Evolutionary conservation across 1,140 invertebrate genomes (phyloP), one percentile per base, ranked within the genome.

Genomic region (Euwallacea similis): DNA sequence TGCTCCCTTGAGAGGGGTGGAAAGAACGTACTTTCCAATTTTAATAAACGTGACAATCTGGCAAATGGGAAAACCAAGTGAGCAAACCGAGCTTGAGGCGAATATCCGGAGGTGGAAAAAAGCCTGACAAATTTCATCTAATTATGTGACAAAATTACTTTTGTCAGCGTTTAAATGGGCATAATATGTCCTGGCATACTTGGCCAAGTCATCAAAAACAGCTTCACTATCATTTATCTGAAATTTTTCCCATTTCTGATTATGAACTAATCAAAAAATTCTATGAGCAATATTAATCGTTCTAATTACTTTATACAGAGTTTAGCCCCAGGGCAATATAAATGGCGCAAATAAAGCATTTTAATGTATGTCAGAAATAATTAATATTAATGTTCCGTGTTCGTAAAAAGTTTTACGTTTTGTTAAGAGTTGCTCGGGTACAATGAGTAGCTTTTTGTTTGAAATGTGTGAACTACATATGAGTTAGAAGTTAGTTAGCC

Each of bases 81-180:
- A 62, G 60, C 60, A 62, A 47, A 60, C 58, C 21, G 21, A 60
- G 58, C 58, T 60, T 60, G 10, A 60, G 11, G 60, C 42, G 13
- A 62, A 46, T 42, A 44, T 62, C 43, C 15, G 7, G 15, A 44
- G 43, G 42, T 62, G 43, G 60, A 62, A 62, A 62, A 62, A 62
- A 13, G 7, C 60, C 13, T 62, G 60, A 62, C 46, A 62, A 62
- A 62, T 62, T 46, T 8, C 21, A 62, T 42, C 60, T 43, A 62
- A 62, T 62, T 62, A 62, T 46, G 60, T 62, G 60, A 62, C 60
- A 62, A 62, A 62, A 62, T 62, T 62, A 62, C 60, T 42, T 62
- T 62, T 62, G 60, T 62, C 60, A 46, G 60, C 60, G 42, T 62
- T 47, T 62, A 46, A 62, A 47, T 15, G 60, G 21, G 33, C 33